phyloP scores from a whole-genome alignment of 1,140 invertebrate species.

The Phymastichus coffea region DNA sequence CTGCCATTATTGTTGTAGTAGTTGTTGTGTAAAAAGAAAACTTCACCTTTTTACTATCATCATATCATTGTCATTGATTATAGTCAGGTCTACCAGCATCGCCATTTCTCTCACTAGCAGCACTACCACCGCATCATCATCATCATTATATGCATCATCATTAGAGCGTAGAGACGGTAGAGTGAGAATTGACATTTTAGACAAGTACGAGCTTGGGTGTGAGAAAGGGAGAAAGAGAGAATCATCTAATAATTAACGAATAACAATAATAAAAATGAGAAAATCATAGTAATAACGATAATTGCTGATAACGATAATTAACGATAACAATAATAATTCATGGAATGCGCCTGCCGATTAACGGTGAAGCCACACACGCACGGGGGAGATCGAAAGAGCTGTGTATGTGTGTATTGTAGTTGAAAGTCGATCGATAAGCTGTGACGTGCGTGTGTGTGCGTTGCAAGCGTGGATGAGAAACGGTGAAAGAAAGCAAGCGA shows the following conservation, averaged over 20 bases:
- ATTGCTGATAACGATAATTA: no score
- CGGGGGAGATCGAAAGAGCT: slow-evolving; percentile 8
- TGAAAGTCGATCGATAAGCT: neutral
- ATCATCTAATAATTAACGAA: slow-evolving; percentile 1
- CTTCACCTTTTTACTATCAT: slow-evolving; percentile 22
- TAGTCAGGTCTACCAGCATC: slow-evolving; percentile 27
- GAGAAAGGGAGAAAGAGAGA: slow-evolving; percentile 26
- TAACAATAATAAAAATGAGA: slow-evolving; percentile 5
- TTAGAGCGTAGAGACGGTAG: slow-evolving; percentile 12
- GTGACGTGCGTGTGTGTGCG: no score
- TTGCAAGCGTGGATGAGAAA: no score
- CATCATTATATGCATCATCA: slow-evolving; percentile 24
- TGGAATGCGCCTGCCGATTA: slow-evolving; percentile 8
- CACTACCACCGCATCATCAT: slow-evolving; percentile 1
- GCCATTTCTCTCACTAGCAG: slow-evolving; percentile 16
- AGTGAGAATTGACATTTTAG: neutral
- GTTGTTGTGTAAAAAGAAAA: slow-evolving; percentile 19
- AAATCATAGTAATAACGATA: slow-evolving; percentile 1
- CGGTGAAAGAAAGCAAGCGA: no score
- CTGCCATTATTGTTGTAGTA: slow-evolving; percentile 14
- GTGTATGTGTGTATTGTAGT: neutral
- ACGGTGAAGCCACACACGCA: neutral
- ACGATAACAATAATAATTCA: slow-evolving; percentile 3
- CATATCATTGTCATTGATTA: neutral
- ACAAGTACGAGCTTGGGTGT: slow-evolving; percentile 7